Percentiles rank a stretch among this genome's conserved stretches.
These are phyloP conservation scores for Capricornis sumatraensis DNA, from an alignment of 2,113 vertebrate genomes.

Conservation along the genomic window DNA sequence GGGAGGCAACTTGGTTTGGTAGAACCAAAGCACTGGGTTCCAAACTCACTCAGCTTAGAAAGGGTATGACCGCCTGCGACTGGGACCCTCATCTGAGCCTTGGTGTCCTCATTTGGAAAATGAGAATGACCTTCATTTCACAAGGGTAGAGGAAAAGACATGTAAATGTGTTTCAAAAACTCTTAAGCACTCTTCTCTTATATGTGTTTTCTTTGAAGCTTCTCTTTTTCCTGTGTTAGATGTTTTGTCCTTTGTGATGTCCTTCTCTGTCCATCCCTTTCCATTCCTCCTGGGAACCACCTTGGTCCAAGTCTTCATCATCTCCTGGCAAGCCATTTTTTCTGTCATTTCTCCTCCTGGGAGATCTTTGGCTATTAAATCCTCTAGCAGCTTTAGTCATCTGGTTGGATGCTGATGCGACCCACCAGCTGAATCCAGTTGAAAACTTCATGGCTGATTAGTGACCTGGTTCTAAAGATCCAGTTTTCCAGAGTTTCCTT, in stretches of 20 bases:
- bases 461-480: neutral
- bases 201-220: neutral
- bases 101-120: neutral
- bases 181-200: neutral
- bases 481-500: neutral
- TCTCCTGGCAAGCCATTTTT: neutral
- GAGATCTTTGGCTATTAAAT: neutral
- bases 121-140: neutral
- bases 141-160: neutral
- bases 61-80: neutral
- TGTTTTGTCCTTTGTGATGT: neutral
- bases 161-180: neutral
- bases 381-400: neutral
- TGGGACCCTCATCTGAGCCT: neutral
- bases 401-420: neutral
- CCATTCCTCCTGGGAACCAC: neutral
- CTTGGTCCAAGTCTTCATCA: neutral
- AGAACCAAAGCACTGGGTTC: neutral
- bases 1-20: neutral
- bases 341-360: neutral
- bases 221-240: neutral
- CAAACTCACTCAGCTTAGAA: neutral
- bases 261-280: neutral
- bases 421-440: neutral
- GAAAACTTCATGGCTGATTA: neutral